Conservation (phyloP, 1,140 invertebrate genomes). For the Scaptomyza pallida region DNA sequence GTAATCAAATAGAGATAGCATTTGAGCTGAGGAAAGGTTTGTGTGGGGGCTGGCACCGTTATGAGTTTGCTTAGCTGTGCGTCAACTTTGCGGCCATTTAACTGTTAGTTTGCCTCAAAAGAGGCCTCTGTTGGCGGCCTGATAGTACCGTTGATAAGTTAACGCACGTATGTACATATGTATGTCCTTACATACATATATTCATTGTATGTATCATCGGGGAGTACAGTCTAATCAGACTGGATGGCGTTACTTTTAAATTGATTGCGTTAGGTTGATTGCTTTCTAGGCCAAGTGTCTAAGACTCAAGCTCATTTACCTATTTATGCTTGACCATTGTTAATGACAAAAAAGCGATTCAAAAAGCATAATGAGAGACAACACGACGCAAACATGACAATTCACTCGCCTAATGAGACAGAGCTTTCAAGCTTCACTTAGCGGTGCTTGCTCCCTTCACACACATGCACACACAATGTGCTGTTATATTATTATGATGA, state of each 20-base stretch:
- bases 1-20: constrained; percentile 38
- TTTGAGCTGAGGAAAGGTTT: constrained; percentile 16
- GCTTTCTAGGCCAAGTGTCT: constrained; percentile 76
- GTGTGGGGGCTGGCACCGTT: constrained; percentile 38
- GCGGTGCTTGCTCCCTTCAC: constrained; percentile 55
- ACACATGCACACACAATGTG: constrained; percentile 45
- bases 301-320: constrained; percentile 37
- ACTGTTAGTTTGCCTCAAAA: constrained; percentile 26
- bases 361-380: constrained; percentile 69
- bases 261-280: constrained; percentile 55
- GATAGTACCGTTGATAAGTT: constrained; percentile 63
- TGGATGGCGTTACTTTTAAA: constrained; percentile 62
- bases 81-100: constrained; percentile 30
- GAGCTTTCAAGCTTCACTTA: constrained; percentile 69
- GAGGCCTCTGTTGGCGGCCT: constrained; percentile 56
- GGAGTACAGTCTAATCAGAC: constrained; percentile 75
- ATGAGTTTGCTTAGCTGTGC: constrained; percentile 71
- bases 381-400: constrained; percentile 61
- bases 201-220: constrained; percentile 7
- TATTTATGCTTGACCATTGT: constrained; percentile 54
- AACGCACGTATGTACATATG: constrained; percentile 39
- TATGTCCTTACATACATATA: background rate
- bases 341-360: constrained; percentile 59
- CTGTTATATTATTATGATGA: constrained; percentile 75
- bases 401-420: constrained; percentile 59